A percentile compares a stretch with the other conserved stretches of the same genome.
phyloP scores from a whole-genome alignment of 2,888 invertebrate species.

The Melieria omissa region DNA sequence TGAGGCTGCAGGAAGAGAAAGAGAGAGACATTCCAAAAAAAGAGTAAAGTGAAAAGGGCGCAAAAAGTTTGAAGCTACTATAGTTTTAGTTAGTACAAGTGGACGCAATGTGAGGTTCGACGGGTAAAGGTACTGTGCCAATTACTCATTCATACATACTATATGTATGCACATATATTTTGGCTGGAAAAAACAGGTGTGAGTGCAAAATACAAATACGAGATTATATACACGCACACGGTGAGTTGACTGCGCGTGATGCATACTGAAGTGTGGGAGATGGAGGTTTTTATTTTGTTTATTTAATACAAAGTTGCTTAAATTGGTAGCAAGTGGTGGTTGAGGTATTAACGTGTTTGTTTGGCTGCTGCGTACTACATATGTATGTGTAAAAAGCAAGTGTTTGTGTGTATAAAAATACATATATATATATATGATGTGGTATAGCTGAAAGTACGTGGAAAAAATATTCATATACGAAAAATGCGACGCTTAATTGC shows the following conservation, averaged over 20 bases:
- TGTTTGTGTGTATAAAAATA: not conserved
- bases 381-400: not conserved
- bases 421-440: too few species aligned
- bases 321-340: slow-evolving; percentile 34
- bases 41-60: slow-evolving; percentile 4
- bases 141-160: slow-evolving; percentile 35
- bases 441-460: too few species aligned
- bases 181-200: slow-evolving; percentile 21
- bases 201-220: slow-evolving; percentile 21
- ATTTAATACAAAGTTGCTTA: slow-evolving; percentile 23
- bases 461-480: too few species aligned
- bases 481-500: slow-evolving; percentile 27
- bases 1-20: slow-evolving; percentile 72
- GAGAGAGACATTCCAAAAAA: slow-evolving; percentile 64
- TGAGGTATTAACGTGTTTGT: not conserved
- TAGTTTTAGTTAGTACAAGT: not conserved
- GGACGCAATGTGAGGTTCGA: not conserved
- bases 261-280: not conserved
- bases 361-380: not conserved
- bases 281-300: slow-evolving; percentile 13
- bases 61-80: slow-evolving; percentile 35
- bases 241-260: too few species aligned
- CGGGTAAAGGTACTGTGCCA: slow-evolving; percentile 25
- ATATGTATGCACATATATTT: not conserved
- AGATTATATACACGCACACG: too few species aligned